Conservation (phyloP, 2,888 invertebrate genomes). For the Archips crataeganus region DNA sequence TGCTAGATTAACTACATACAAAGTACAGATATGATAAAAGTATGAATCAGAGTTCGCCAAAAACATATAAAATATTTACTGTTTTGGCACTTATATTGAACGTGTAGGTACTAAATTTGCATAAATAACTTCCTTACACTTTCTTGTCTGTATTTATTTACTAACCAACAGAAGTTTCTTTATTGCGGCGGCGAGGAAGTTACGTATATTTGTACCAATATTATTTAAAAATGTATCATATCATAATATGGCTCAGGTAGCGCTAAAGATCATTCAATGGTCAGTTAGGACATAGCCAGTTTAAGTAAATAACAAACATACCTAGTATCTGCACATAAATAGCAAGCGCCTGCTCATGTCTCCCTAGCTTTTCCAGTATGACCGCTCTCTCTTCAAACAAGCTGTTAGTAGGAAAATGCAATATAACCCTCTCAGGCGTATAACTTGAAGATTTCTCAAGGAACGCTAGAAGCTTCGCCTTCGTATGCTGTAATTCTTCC, state of each 20-base stretch:
- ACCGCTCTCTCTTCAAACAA: constrained; percentile 97
- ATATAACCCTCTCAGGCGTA: constrained; percentile 93
- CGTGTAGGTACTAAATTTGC: not conserved
- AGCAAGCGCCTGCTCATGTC: constrained; percentile 96
- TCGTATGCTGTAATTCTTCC: constrained; percentile 72
- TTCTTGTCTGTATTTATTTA: not conserved
- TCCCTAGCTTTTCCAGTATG: constrained; percentile 95
- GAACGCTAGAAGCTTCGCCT: constrained; percentile 89
- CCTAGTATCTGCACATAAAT: constrained; percentile 96
- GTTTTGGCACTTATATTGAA: not conserved
- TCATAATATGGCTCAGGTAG: too few species aligned
- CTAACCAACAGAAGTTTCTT: not conserved
- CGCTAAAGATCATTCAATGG: too few species aligned
- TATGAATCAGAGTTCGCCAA: constrained; percentile 4
- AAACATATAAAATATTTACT: not conserved
- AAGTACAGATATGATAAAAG: constrained; percentile 1
- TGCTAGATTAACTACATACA: not conserved
- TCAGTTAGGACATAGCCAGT: not conserved
- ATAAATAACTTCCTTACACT: not conserved
- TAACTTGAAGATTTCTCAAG: constrained; percentile 93
- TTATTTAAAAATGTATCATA: too few species aligned
- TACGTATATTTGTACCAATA: too few species aligned
- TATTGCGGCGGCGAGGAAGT: too few species aligned
- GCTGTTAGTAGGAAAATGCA: constrained; percentile 93
- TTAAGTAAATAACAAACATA: constrained; percentile 50